These are phyloP conservation scores for Hydra vulgaris DNA, from an alignment of 30 jellyfish, hydroid and myxozoan genomes.

Conservation along the genomic window DNA sequence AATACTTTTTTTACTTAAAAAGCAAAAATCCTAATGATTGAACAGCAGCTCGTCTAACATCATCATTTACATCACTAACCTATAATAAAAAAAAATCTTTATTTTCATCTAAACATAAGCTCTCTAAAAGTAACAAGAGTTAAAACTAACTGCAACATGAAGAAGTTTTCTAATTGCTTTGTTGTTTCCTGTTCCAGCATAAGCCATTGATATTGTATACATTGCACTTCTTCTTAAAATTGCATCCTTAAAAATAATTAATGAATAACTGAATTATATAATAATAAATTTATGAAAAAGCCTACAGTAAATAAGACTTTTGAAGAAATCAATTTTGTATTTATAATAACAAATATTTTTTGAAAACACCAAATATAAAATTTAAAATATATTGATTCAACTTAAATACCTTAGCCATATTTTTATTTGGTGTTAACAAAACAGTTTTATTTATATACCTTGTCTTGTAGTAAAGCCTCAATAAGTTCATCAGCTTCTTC, in stretches of 20 bases:
- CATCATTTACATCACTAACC: conserved; percentile 98
- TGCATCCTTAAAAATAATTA: conserved; percentile 59
- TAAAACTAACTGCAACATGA: conserved; percentile 87
- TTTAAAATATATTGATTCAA: too few relatives aligned
- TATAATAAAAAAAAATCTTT: conserved; percentile 11
- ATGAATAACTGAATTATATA: not conserved
- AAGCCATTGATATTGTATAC: conserved; percentile 95
- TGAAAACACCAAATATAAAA: too few relatives aligned
- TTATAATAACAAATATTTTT: too few relatives aligned
- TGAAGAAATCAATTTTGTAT: too few relatives aligned
- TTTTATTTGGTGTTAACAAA: too few relatives aligned
- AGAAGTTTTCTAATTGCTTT: conserved; percentile 79
- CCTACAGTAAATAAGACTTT: not conserved
- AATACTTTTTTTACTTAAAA: conserved; percentile 49
- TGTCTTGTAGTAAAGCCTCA: conserved; percentile 56
- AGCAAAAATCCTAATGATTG: conserved; percentile 84
- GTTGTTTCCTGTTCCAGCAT: conserved; percentile 97
- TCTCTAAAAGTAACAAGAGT: too few relatives aligned
- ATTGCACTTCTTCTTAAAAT: conserved; percentile 91
- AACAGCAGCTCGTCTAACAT: conserved; percentile 97
- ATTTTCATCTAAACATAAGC: not conserved
- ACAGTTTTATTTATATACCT: too few relatives aligned
- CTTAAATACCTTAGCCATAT: too few relatives aligned
- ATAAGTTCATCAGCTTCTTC: conserved; percentile 94
- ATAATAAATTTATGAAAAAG: not conserved